Evolutionary conservation across 2,888 invertebrate species (phyloP).

Genomic region (Hipparchia sbordonii): DNA sequence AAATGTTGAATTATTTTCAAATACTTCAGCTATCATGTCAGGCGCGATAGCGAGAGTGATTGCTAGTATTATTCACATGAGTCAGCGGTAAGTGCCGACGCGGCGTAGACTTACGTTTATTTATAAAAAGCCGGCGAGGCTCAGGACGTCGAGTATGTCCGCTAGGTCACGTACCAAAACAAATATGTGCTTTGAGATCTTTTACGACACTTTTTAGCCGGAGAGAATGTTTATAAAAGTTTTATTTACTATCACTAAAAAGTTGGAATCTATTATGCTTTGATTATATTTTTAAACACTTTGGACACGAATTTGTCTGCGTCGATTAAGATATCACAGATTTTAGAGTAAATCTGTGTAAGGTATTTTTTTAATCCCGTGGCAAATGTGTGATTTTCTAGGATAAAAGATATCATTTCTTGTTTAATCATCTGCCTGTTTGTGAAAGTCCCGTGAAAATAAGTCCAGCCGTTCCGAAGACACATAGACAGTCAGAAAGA

Average conservation of each 20-base stretch:
- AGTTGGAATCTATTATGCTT: background rate
- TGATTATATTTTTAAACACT: background rate
- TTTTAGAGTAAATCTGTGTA: no score
- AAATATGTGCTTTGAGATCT: constrained; percentile 14
- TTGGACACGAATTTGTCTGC: no score
- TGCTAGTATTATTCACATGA: constrained; percentile 40
- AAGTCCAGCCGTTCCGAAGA: no score
- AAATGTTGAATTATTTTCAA: constrained; percentile 1
- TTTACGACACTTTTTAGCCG: constrained; percentile 4
- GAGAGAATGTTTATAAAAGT: background rate
- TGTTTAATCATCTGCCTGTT: no score
- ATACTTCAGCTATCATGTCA: constrained; percentile 8
- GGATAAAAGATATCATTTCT: no score
- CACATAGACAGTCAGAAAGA: no score
- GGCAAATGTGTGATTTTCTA: no score
- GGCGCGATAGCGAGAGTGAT: constrained; percentile 21
- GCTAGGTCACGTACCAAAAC: constrained; percentile 43
- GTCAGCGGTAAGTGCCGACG: constrained; percentile 43
- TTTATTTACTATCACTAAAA: background rate
- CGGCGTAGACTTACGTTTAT: constrained; percentile 46
- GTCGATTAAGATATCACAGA: no score
- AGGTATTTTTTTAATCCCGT: no score
- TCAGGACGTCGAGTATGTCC: constrained; percentile 38
- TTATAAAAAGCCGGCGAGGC: constrained; percentile 48
- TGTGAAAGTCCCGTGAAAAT: no score